phyloP scores from a whole-genome alignment of 2,113 vertebrate genomes.

The Trichechus manatus region DNA sequence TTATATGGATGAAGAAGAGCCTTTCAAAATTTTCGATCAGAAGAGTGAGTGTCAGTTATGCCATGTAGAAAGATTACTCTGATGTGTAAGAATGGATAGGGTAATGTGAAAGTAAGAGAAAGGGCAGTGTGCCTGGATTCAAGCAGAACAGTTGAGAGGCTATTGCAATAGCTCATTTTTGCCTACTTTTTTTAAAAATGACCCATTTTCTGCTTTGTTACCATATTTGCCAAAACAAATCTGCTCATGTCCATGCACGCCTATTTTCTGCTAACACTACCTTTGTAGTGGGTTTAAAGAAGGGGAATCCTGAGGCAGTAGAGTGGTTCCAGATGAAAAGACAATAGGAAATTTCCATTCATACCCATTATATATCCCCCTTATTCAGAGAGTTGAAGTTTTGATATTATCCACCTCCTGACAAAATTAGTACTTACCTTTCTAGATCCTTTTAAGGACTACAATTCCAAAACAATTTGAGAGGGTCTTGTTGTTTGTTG shows the following conservation, averaged over 20 bases:
- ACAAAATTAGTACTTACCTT: background rate
- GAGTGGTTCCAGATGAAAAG: background rate
- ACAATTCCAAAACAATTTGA: background rate
- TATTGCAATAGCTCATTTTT: background rate
- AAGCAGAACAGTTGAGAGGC: background rate
- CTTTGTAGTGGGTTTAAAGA: background rate
- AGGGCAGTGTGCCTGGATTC: background rate
- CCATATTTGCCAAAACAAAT: background rate
- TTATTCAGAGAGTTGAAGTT: background rate
- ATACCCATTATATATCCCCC: background rate
- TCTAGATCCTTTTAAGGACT: background rate
- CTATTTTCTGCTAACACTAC: background rate
- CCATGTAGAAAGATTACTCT: background rate
- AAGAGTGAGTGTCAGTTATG: background rate
- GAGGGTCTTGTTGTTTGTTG: background rate
- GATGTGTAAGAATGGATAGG: background rate
- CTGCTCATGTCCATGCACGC: background rate
- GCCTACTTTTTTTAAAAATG: background rate
- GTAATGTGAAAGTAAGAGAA: background rate
- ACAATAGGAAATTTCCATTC: background rate
- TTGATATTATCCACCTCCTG: background rate
- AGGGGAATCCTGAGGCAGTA: background rate
- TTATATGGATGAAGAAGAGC: background rate
- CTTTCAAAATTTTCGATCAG: background rate
- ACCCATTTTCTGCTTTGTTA: background rate